Evolutionary conservation across 2,113 vertebrate genomes (phyloP), one percentile per base, ranked within the genome.

Genomic region (Morone chrysops): DNA sequence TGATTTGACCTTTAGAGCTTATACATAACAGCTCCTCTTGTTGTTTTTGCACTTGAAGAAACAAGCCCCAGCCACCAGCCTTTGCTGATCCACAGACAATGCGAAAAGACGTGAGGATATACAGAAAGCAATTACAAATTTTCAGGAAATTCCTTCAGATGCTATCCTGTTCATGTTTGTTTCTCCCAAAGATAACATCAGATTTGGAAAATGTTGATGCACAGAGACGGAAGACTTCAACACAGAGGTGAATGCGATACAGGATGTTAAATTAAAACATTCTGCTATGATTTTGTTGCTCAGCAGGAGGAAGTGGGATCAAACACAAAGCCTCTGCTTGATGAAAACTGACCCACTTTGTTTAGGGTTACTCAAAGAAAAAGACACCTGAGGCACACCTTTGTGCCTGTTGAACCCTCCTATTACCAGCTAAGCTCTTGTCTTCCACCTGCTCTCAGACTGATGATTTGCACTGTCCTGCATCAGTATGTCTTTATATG

Each of bases 91-190:
- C 72, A 72, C 16, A 51, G 38, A 70, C 68, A 51, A 53, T 60
- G 43, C 43, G 53, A 72, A 78, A 75, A 70, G 63, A 85, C 73
- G 66, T 60, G 68, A 75, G 20, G 66, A 38, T 48, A 68, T 47
- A 43, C 25, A 38, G 48, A 60, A 8, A 67, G 71, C 5, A 3
- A 38, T 72, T 62, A 14, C 41, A 81, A 22, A 70, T 87, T 80
- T 70, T 63, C 87, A 89, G 89, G 87, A 94, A 93, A 92, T 92
- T 88, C 90, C 86, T 92, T 79, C 57, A 81, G 79, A 92, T 89
- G 62, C 88, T 91, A 91, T 92, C 84, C 56, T 78, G 70, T 82
- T 25, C 60, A 50, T 88, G 67, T 88, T 85, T 92, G 59, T 87
- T 89, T 79, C 56, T 71, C 7, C 38, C 11, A 74, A 69, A 83